A percentile compares a stretch with the other conserved stretches of the same genome.
Evolutionary conservation across 2,113 vertebrate genomes (phyloP).

Genomic region (Ariopsis seemanni): DNA sequence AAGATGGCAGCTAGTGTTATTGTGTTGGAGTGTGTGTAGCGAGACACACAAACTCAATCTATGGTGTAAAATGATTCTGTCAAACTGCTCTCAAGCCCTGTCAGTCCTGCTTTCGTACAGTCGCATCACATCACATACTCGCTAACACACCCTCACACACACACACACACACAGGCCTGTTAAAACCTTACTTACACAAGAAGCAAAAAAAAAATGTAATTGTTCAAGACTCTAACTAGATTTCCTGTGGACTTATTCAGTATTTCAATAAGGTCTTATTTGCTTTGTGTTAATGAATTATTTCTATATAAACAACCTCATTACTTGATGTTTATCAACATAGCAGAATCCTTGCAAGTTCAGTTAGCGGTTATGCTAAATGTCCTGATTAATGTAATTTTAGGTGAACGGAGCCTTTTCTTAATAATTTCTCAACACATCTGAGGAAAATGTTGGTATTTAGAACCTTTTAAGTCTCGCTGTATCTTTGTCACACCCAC

Average conservation of each 20-base stretch:
- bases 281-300: background rate
- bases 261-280: background rate
- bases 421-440: background rate
- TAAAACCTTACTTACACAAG: background rate
- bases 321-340: background rate
- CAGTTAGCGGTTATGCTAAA: background rate
- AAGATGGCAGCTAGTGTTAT: background rate
- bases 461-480: background rate
- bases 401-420: background rate
- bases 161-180: background rate
- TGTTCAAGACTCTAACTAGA: background rate
- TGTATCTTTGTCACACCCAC: too few relatives aligned
- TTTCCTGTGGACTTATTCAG: background rate
- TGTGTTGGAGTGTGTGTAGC: background rate
- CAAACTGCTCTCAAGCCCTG: slow-evolving; percentile 15
- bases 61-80: slow-evolving; percentile 1
- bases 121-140: slow-evolving; percentile 20
- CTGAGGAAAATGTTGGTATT: background rate
- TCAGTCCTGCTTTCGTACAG: slow-evolving; percentile 33
- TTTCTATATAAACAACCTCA: background rate
- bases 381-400: background rate
- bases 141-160: background rate
- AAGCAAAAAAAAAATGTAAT: background rate
- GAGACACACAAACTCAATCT: background rate
- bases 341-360: background rate